A percentile compares a stretch with the other conserved stretches of the same genome.
These are phyloP conservation scores for Amblyjoppa proteus DNA, from an alignment of 2,888 invertebrate genomes.

Conservation along the genomic window DNA sequence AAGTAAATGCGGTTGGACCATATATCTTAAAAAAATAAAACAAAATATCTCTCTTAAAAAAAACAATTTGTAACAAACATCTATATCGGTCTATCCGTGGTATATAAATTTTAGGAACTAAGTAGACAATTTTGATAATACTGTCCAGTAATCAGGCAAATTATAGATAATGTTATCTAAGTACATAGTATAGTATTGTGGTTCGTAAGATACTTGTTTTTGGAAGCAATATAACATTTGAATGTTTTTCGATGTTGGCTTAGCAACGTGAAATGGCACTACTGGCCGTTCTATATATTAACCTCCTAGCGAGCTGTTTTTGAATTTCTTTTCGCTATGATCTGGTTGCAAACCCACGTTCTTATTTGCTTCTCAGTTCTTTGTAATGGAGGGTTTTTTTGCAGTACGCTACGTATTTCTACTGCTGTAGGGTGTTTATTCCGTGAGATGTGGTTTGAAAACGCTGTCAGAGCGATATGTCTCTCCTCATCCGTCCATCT, in stretches of 20 bases:
- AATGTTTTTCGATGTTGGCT: not conserved
- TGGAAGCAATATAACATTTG: no score
- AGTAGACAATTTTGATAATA: constrained; percentile 8
- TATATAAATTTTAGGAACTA: not conserved
- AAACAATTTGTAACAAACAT: no score
- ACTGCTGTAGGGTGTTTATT: not conserved
- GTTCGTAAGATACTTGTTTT: no score
- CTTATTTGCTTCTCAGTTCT: constrained; percentile 13
- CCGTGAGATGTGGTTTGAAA: not conserved
- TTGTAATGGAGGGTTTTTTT: constrained; percentile 18
- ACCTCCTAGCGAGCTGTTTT: not conserved
- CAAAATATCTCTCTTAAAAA: not conserved
- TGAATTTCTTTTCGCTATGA: constrained; percentile 5
- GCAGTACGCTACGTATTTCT: constrained; percentile 7
- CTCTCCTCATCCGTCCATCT: constrained; percentile 14
- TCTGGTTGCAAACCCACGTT: constrained; percentile 16
- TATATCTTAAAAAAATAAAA: not conserved
- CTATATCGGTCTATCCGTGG: not conserved
- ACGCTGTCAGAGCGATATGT: constrained; percentile 17
- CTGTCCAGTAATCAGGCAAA: not conserved
- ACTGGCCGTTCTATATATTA: not conserved
- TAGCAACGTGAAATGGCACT: not conserved
- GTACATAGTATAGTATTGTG: no score
- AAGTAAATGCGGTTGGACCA: not conserved
- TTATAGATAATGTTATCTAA: not conserved